These are phyloP conservation scores for Cecidostiba fungosa DNA, from an alignment of 2,888 invertebrate genomes.

Conservation along the genomic window DNA sequence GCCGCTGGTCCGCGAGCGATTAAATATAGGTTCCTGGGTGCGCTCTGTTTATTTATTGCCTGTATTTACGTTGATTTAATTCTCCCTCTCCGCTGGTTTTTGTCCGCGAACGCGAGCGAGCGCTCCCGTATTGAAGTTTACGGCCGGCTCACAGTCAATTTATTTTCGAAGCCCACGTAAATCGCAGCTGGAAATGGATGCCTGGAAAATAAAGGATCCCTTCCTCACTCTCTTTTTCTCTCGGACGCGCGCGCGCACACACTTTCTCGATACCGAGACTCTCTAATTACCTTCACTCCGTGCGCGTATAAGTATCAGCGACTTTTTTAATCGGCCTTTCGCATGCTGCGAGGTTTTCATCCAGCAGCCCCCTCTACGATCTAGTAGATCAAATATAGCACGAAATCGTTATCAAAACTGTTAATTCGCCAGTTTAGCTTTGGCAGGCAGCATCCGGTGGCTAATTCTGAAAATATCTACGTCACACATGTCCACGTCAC, in stretches of 20 bases:
- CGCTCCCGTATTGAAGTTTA: slow-evolving; percentile 49
- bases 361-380: too few relatives aligned
- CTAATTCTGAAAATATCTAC: not conserved
- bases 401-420: too few relatives aligned
- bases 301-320: slow-evolving; percentile 18
- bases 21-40: slow-evolving; percentile 44
- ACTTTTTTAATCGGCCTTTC: slow-evolving; percentile 61
- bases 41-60: slow-evolving; percentile 55
- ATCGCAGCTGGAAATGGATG: slow-evolving; percentile 55
- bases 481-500: slow-evolving; percentile 17
- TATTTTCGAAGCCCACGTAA: slow-evolving; percentile 60
- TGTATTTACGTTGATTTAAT: slow-evolving; percentile 62
- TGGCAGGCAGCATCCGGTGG: too few relatives aligned
- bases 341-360: not conserved
- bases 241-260: not conserved
- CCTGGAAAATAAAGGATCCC: slow-evolving; percentile 56
- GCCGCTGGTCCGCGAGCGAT: slow-evolving; percentile 23
- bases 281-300: not conserved
- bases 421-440: too few relatives aligned
- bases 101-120: slow-evolving; percentile 4
- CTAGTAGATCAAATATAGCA: too few relatives aligned
- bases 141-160: slow-evolving; percentile 60
- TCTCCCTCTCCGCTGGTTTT: slow-evolving; percentile 40
- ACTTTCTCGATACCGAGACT: not conserved
- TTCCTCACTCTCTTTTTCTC: not conserved